These are phyloP conservation scores for Caenorhabditis brenneri DNA, from an alignment of 1,140 invertebrate species.

Conservation along the genomic window DNA sequence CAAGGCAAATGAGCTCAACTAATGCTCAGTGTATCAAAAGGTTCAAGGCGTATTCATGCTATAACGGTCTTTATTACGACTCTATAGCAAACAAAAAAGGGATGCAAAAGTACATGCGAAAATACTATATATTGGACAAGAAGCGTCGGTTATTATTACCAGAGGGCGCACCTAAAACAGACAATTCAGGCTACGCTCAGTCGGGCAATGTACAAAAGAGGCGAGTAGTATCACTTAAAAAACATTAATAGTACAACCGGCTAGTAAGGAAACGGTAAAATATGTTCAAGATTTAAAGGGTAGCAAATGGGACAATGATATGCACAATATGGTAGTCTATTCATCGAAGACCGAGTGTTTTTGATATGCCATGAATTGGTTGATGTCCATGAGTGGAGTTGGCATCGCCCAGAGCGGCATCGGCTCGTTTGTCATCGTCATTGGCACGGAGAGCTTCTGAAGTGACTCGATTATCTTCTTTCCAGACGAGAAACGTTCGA, in stretches of 20 bases:
- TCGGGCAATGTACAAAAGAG: conserved; percentile 2
- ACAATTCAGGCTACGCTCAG: not conserved
- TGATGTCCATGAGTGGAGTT: conserved; percentile 6
- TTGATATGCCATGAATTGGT: not conserved
- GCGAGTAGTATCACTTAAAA: conserved; percentile 15
- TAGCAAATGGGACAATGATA: no score
- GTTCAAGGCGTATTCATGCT: not conserved
- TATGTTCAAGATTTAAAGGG: not conserved
- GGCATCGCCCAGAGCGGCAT: not conserved
- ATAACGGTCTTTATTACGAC: conserved; percentile 15
- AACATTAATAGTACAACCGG: conserved; percentile 11
- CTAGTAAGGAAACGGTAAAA: not conserved
- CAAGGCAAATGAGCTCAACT: no score
- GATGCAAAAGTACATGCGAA: not conserved
- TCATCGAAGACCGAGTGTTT: not conserved
- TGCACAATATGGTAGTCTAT: not conserved
- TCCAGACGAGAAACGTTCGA: conserved; percentile 4
- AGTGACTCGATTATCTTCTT: conserved; percentile 17
- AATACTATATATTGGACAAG: not conserved
- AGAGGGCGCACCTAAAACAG: not conserved
- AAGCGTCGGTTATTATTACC: conserved; percentile 6
- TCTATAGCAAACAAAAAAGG: not conserved
- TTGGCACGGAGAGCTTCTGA: not conserved
- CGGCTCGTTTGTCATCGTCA: conserved; percentile 5
- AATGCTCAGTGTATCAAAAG: no score